Evolutionary conservation across 2,888 invertebrate genomes (phyloP).

Genomic region (Nemotelus nigrinus): DNA sequence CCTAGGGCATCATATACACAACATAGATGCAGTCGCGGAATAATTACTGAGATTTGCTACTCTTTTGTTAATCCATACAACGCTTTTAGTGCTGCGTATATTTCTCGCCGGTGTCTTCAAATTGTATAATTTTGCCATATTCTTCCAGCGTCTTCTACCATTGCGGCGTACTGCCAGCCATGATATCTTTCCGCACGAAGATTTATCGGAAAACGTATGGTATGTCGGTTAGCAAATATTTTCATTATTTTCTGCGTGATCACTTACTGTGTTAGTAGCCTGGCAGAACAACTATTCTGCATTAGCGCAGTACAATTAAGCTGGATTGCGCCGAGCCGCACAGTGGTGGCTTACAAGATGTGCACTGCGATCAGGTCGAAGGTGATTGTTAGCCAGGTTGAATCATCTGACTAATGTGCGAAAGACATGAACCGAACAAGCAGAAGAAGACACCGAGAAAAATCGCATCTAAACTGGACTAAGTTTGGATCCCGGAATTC

Average conservation of each 20-base stretch:
- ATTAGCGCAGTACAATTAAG: slow-evolving; percentile 4
- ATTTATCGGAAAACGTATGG: slow-evolving; percentile 21
- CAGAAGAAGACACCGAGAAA: background rate
- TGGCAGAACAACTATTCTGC: slow-evolving; percentile 30
- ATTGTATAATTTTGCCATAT: slow-evolving; percentile 37
- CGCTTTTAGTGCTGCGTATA: too few relatives aligned
- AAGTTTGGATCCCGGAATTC: slow-evolving; percentile 35
- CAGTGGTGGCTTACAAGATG: background rate
- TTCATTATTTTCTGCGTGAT: slow-evolving; percentile 45
- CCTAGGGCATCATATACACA: too few relatives aligned
- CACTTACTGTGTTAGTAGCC: slow-evolving; percentile 19
- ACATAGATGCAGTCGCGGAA: background rate
- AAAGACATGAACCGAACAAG: slow-evolving; percentile 10
- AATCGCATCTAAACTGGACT: slow-evolving; percentile 33
- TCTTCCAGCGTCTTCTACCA: background rate
- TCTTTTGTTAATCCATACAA: background rate
- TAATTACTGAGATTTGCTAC: slow-evolving; percentile 15
- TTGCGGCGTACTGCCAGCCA: background rate
- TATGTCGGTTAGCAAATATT: slow-evolving; percentile 42
- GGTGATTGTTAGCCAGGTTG: slow-evolving; percentile 30
- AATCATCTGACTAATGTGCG: slow-evolving; percentile 22
- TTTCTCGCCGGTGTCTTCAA: background rate
- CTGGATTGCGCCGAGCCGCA: background rate
- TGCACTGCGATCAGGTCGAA: slow-evolving; percentile 30
- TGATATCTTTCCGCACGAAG: slow-evolving; percentile 15